Base-by-base conservation (phyloP, 2,888 invertebrate genomes). In the Trachelus stipa region DNA sequence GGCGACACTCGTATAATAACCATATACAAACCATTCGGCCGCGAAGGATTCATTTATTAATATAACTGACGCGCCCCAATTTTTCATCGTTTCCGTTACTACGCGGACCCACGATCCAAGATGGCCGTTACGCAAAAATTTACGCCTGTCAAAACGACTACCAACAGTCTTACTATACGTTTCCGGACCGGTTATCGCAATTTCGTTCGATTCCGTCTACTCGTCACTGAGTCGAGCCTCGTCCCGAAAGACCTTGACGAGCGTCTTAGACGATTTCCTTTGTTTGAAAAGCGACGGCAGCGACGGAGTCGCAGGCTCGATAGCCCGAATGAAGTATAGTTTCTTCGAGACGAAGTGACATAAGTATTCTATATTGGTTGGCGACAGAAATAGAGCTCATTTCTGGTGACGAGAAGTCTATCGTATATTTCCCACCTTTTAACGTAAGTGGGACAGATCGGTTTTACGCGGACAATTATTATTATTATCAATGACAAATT, bases 361-460 rank as follows among this genome's bases (percentile, higher is more conserved):
- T 35, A 74, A 35, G 40, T 71, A 75, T 77, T 77, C 77, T 77
- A 77, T 74, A 40, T 75, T 71, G 74, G 40, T 40, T 74, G 23
- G 12, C 34, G 34, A 34, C 71, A 71, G 75, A 77, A 77, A 77
- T 77, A 77, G 77, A 69, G 74, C 34, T 15, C 74, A 31, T 68
- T 74, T 71, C 77, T 40, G 77, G 75, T 77, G 75, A 77, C 77
- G 75, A 40, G 40, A 35, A 77, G 77, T 77, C 77, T 74, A 23
- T 68, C 69, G n/a, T 11, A 11, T 1, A 69, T 15, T 74, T 37
- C 2, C 15, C 56, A 56, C 56, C 56, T 56, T 23, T 56, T 56
- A 56, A 23, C 56, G 15, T 23, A 56, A 56, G 1, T 23, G 56
- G 56, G 2, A 1, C 9, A 1, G 23, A 9, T 23, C 2, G 56